These are phyloP conservation scores for Harpalus rufipes DNA, from an alignment of 2,888 invertebrate species.

Conservation along the genomic window DNA sequence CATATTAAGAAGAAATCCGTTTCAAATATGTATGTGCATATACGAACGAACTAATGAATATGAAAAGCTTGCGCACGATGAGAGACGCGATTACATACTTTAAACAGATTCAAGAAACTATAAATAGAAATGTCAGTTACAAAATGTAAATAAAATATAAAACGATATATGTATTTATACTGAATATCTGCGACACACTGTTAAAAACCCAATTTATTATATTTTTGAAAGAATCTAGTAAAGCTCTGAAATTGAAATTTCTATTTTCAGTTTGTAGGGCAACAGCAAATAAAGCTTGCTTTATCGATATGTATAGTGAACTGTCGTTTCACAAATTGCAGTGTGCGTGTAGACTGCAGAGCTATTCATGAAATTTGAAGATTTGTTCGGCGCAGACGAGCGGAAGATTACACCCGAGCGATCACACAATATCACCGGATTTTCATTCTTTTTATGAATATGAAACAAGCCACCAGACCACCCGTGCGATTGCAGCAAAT, in stretches of 20 bases:
- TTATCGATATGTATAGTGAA: slow-evolving; percentile 17
- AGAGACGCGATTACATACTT: too few relatives aligned
- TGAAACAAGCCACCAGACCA: slow-evolving; percentile 6
- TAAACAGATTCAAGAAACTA: too few relatives aligned
- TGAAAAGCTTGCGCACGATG: too few relatives aligned
- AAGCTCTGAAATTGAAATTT: not conserved
- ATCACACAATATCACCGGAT: slow-evolving; percentile 46
- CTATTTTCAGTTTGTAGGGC: not conserved
- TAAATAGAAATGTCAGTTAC: too few relatives aligned
- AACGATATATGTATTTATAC: too few relatives aligned
- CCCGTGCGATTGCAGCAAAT: not conserved
- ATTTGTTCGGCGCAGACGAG: slow-evolving; percentile 43
- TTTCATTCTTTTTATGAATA: slow-evolving; percentile 42
- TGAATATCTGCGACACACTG: too few relatives aligned
- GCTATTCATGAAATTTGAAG: slow-evolving; percentile 51
- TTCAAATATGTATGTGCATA: too few relatives aligned
- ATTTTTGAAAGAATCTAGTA: too few relatives aligned
- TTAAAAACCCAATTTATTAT: too few relatives aligned
- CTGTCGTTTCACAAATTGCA: slow-evolving; percentile 5
- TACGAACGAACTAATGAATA: too few relatives aligned
- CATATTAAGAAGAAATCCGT: too few relatives aligned
- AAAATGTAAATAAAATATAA: too few relatives aligned
- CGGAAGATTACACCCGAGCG: slow-evolving; percentile 49
- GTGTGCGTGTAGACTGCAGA: slow-evolving; percentile 8
- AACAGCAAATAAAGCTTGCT: not conserved